Conservation (phyloP, 2,113 vertebrate genomes). For the Lepisosteus osseus region DNA sequence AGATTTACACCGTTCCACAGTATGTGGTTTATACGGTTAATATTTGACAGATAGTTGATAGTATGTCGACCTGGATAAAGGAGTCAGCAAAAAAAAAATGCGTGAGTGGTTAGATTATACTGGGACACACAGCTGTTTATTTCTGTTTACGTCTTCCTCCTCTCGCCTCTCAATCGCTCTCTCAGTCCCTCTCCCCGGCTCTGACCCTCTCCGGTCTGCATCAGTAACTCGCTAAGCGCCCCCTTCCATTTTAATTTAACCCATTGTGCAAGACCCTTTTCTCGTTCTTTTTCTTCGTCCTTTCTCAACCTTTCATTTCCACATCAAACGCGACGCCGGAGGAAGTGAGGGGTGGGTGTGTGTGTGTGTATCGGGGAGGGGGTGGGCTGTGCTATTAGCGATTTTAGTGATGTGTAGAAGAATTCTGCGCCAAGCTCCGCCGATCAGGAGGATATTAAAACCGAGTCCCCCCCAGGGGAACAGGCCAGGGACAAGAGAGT, state of each 20-base stretch:
- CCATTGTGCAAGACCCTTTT: conserved; percentile 50
- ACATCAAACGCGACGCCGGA: conserved; percentile 65
- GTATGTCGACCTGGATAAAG: no score
- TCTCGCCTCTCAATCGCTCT: not conserved
- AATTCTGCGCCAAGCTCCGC: conserved; percentile 72
- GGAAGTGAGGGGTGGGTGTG: conserved; percentile 36
- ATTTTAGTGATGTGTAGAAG: conserved; percentile 71
- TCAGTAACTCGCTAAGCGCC: conserved; percentile 56
- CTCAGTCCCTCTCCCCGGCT: not conserved
- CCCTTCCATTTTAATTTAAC: conserved; percentile 66
- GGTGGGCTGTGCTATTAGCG: conserved; percentile 61
- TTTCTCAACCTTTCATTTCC: conserved; percentile 66
- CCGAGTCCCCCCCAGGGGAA: conserved; percentile 44
- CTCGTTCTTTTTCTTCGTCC: conserved; percentile 34
- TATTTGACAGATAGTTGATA: no score
- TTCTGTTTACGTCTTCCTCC: no score
- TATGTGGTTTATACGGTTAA: no score
- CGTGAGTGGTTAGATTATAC: no score
- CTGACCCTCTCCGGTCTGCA: conserved; percentile 40
- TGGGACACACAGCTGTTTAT: no score
- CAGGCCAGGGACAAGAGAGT: not conserved
- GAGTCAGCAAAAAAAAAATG: no score
- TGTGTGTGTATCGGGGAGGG: conserved; percentile 15
- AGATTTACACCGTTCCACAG: no score
- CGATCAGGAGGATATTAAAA: conserved; percentile 79